A percentile compares a stretch with the other conserved stretches of the same genome.
Evolutionary conservation across 2,888 invertebrate genomes (phyloP).

Genomic region (Lepidocyrtoides sp.): DNA sequence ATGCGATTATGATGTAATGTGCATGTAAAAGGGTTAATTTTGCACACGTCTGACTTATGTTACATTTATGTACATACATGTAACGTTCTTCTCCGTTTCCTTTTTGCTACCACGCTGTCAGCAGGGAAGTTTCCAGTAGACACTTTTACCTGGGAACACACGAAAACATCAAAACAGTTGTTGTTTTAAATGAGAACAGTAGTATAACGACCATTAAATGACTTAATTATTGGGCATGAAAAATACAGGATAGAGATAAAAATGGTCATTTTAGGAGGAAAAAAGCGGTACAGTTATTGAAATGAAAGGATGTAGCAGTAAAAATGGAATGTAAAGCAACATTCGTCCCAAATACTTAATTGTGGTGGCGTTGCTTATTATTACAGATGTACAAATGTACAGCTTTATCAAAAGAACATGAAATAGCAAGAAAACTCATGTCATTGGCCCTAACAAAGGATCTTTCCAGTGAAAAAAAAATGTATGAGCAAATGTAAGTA

Average conservation of each 20-base stretch:
- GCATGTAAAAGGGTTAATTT: conserved; percentile 52
- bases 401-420: not conserved
- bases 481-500: not conserved
- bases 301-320: not conserved
- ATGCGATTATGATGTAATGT: conserved; percentile 44
- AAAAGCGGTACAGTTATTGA: not conserved
- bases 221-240: conserved; percentile 3
- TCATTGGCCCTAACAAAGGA: not conserved
- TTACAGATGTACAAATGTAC: too few species aligned
- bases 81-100: not conserved
- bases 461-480: not conserved
- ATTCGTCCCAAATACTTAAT: not conserved
- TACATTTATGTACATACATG: conserved; percentile 40
- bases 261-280: not conserved
- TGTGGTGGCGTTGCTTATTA: not conserved
- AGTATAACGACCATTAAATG: conserved; percentile 8
- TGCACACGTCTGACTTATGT: conserved; percentile 62
- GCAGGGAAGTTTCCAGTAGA: not conserved
- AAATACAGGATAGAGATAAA: not conserved
- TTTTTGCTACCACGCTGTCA: conserved; percentile 6
- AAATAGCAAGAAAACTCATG: conserved; percentile 8
- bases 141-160: not conserved
- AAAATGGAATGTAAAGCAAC: conserved; percentile 9
- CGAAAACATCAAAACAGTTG: conserved; percentile 21
- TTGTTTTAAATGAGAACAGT: not conserved